Base-by-base conservation (phyloP, 2,888 invertebrate genomes). In the Parnassius smintheus region DNA sequence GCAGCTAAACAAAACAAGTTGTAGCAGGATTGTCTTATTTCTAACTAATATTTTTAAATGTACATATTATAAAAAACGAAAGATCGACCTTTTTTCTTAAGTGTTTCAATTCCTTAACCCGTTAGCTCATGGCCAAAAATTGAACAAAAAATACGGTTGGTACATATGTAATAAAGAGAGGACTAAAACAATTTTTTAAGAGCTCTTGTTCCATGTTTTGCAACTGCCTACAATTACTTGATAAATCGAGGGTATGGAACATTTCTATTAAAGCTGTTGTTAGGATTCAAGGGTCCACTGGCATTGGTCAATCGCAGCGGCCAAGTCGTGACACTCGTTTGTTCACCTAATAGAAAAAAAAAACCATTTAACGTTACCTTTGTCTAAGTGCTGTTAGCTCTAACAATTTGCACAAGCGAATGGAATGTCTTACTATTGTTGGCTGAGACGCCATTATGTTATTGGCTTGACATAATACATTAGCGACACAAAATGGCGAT, bases 291-390 rank as follows among this genome's bases (percentile, higher is more conserved):
- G 66, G 63, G 65, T 62, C 62, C 65, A 65, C 60, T 68, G 69
- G 71, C 62, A 68, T 65, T 70, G 61, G 66, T 66, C 62, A 65
- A 67, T 70, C 70, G 49, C 49, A 3, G 4, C 49, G 76, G 81
- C 82, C 82, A 78, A 83, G 83, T 90, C 88, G 88, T 89, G 89
- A 89, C 87, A 79, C 74, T 77, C 78, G 83, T 88, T 86, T 83
- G 85, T 88, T 86, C 85, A 77, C 81, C 85, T 86, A 87, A 86
- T 86, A 82, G 80, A 81, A 75, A 77, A 79, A 82, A 85, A 85
- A 86, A 89, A 87, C 84, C 86, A 82, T 18, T 18, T 80, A 82
- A 82, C 76, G 73, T 80, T 84, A 83, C 80, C 74, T 74, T 75
- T 70, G 76, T 76, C 75, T 76, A 76, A 80, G 76, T 78, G 64